Conservation (phyloP, 1,140 invertebrate genomes). For the Drosophila rufa region DNA sequence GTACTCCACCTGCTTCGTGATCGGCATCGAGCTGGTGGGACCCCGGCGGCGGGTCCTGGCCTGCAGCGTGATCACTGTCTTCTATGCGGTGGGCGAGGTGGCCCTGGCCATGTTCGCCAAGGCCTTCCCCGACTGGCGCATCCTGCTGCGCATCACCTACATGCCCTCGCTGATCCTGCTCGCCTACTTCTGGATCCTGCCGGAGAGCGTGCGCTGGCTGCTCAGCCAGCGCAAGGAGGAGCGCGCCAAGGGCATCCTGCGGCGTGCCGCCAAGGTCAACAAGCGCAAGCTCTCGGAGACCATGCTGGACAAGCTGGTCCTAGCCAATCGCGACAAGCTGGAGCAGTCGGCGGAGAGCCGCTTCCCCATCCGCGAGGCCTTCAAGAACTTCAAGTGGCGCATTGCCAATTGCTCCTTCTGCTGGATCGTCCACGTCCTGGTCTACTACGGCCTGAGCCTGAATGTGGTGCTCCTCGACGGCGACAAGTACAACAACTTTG, state of each 20-base stretch:
- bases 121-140: conserved; percentile 90
- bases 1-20: conserved; percentile 88
- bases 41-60: conserved; percentile 90
- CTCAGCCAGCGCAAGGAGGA: conserved; percentile 89
- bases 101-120: conserved; percentile 89
- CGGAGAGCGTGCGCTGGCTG: conserved; percentile 91
- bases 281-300: conserved; percentile 87
- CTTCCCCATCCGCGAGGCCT: conserved; percentile 86
- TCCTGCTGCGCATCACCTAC: conserved; percentile 89
- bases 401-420: conserved; percentile 89
- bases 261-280: conserved; percentile 89
- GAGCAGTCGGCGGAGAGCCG: conserved; percentile 78
- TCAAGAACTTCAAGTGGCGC: conserved; percentile 87
- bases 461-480: conserved; percentile 91
- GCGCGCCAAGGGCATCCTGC: conserved; percentile 87
- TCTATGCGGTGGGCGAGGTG: conserved; percentile 91
- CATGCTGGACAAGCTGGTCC: conserved; percentile 85
- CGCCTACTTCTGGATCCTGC: conserved; percentile 87
- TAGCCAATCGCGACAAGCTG: conserved; percentile 80
- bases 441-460: conserved; percentile 93
- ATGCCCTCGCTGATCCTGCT: conserved; percentile 88
- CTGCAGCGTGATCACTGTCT: conserved; percentile 89
- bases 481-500: conserved; percentile 90
- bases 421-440: conserved; percentile 90
- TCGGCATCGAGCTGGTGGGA: conserved; percentile 92